Percentiles rank a stretch among this genome's conserved stretches.
phyloP scores from a whole-genome alignment of 1,140 invertebrate species.

The Drosophila tropicalis region DNA sequence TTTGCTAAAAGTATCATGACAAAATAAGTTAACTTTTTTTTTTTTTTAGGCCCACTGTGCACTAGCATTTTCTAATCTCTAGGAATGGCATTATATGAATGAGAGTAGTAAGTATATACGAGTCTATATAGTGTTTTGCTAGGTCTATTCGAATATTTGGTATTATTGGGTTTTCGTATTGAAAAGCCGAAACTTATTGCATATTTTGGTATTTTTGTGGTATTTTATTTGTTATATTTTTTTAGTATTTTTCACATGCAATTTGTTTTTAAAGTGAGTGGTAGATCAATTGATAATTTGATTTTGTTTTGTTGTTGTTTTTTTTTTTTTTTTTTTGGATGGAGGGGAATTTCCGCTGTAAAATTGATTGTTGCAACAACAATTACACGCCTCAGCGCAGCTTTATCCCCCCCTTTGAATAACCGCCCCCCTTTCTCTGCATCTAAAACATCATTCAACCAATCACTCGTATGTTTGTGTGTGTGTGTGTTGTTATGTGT shows the following conservation, averaged over 20 bases:
- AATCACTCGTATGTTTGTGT: conserved; percentile 36
- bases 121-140: background rate
- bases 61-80: background rate
- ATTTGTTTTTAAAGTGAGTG: background rate
- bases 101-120: too few species aligned
- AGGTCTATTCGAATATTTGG: background rate
- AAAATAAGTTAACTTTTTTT: too few species aligned
- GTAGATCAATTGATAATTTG: background rate
- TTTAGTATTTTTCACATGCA: background rate
- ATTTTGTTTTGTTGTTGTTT: conserved; percentile 8
- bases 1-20: too few species aligned
- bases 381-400: conserved; percentile 38
- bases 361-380: conserved; percentile 57
- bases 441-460: background rate
- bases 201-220: background rate
- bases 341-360: conserved; percentile 62
- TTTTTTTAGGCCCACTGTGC: background rate
- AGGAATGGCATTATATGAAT: background rate
- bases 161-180: background rate
- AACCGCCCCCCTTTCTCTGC: conserved; percentile 1
- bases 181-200: too few species aligned
- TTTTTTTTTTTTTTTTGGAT: conserved; percentile 29
- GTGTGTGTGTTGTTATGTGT: conserved; percentile 22
- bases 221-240: background rate
- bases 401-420: conserved; percentile 1